phyloP scores from a whole-genome alignment of 2,888 invertebrate genomes.

The Rhopalosiphum nymphaeae region DNA sequence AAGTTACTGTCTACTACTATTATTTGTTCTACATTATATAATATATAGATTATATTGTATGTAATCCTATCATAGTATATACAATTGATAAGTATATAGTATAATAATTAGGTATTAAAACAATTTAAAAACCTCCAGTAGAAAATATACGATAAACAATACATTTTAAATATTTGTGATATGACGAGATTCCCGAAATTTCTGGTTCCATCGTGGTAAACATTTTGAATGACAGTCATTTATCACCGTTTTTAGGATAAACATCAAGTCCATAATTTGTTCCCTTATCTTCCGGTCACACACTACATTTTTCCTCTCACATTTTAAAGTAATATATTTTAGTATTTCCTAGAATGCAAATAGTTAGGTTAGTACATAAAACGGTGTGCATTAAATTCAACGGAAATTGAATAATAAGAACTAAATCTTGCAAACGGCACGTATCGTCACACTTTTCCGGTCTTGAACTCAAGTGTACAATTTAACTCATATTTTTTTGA shows the following conservation, averaged over 20 bases:
- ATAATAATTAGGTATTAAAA: not conserved
- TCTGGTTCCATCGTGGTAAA: not conserved
- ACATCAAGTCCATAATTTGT: slow-evolving; percentile 32
- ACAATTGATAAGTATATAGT: not conserved
- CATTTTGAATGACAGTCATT: slow-evolving; percentile 42
- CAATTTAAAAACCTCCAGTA: not conserved
- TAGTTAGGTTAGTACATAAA: slow-evolving; percentile 28
- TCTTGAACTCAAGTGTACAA: slow-evolving; percentile 6
- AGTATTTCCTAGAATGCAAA: slow-evolving; percentile 30
- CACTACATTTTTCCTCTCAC: not conserved
- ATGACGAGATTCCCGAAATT: not conserved
- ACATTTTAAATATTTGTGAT: not conserved
- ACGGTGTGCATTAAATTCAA: slow-evolving; percentile 35
- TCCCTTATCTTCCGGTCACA: slow-evolving; percentile 38
- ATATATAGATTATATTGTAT: not conserved
- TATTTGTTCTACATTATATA: not conserved
- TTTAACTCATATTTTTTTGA: slow-evolving; percentile 24
- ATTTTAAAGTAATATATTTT: slow-evolving; percentile 21
- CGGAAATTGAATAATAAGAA: slow-evolving; percentile 51
- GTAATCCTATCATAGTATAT: not conserved
- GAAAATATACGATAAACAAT: not conserved
- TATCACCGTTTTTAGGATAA: slow-evolving; percentile 49
- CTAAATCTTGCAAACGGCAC: slow-evolving; percentile 45
- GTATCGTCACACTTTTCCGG: slow-evolving; percentile 49
- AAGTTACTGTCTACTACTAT: not conserved